Percentiles rank a stretch among this genome's conserved stretches.
phyloP scores from a whole-genome alignment of 2,797 vertebrate species.

The Loris lydekkerianus region DNA sequence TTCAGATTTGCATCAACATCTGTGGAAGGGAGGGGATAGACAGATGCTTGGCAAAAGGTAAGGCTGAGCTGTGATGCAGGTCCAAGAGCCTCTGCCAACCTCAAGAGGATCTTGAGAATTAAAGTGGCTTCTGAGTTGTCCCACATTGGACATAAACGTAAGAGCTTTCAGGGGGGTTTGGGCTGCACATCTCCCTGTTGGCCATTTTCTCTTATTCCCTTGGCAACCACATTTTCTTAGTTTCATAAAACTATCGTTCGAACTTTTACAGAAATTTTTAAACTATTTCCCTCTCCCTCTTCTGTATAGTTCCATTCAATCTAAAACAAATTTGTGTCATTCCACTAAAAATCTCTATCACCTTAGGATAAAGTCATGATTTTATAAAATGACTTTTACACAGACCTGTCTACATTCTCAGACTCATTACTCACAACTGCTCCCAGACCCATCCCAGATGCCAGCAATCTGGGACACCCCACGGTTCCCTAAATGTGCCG shows the following conservation, averaged over 20 bases:
- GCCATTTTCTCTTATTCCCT: slow-evolving; percentile 20
- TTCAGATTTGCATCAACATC: slow-evolving; percentile 11
- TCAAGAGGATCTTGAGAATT: background rate
- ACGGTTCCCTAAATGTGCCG: background rate
- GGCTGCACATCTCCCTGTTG: background rate
- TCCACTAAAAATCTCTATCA: background rate
- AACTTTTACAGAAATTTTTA: background rate
- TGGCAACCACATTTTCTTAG: background rate
- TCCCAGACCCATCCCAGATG: background rate
- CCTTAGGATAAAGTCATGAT: background rate
- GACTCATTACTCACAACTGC: background rate
- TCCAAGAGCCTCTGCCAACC: background rate
- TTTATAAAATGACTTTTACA: background rate
- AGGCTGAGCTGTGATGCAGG: background rate
- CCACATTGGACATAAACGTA: background rate
- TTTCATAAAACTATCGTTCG: slow-evolving; percentile 12
- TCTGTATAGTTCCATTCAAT: background rate
- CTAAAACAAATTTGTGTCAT: slow-evolving; percentile 11
- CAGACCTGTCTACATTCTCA: background rate
- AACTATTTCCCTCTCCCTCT: background rate
- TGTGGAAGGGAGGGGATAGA: background rate
- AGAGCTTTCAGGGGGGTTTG: background rate
- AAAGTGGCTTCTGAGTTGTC: background rate
- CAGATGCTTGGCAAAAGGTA: background rate
- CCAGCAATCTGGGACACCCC: background rate